These are phyloP conservation scores for Troglohyphantes excavatus DNA, from an alignment of 2,888 invertebrate species.

Conservation along the genomic window DNA sequence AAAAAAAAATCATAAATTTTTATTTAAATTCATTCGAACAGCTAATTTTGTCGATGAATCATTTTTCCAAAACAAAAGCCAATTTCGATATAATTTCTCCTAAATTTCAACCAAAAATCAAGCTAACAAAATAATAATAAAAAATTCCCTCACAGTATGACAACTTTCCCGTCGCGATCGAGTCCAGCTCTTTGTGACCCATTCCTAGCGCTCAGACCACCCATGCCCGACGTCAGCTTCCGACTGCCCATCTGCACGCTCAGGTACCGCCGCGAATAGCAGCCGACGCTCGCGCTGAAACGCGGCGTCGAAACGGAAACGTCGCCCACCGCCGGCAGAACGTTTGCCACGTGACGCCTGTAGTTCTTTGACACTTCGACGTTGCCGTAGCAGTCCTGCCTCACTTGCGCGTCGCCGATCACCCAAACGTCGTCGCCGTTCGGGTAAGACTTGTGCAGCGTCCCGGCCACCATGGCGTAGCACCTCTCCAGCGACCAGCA, in stretches of 20 bases:
- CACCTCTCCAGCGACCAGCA: constrained; percentile 89
- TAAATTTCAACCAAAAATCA: too few relatives aligned
- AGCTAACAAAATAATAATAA: too few relatives aligned
- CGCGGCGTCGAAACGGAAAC: constrained; percentile 92
- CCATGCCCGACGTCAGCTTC: constrained; percentile 94
- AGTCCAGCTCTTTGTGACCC: constrained; percentile 95
- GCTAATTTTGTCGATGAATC: too few relatives aligned
- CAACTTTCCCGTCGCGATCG: constrained; percentile 93
- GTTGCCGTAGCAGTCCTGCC: constrained; percentile 78
- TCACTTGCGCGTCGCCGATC: constrained; percentile 70
- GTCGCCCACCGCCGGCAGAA: constrained; percentile 91
- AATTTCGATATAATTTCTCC: too few relatives aligned
- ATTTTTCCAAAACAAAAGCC: too few relatives aligned
- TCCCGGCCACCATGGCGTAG: constrained; percentile 81
- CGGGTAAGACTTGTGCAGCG: constrained; percentile 21
- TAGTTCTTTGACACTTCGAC: constrained; percentile 88
- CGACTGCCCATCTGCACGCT: constrained; percentile 91
- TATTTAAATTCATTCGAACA: too few relatives aligned
- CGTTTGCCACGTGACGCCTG: constrained; percentile 92
- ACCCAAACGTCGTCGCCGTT: constrained; percentile 89
- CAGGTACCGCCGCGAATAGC: constrained; percentile 86
- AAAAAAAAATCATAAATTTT: too few relatives aligned
- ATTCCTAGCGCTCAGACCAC: constrained; percentile 94
- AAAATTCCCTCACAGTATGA: too few relatives aligned
- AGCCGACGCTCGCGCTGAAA: constrained; percentile 92